These are phyloP conservation scores for Dendropsophus ebraccatus DNA, from an alignment of 2,113 vertebrate genomes.

Conservation along the genomic window DNA sequence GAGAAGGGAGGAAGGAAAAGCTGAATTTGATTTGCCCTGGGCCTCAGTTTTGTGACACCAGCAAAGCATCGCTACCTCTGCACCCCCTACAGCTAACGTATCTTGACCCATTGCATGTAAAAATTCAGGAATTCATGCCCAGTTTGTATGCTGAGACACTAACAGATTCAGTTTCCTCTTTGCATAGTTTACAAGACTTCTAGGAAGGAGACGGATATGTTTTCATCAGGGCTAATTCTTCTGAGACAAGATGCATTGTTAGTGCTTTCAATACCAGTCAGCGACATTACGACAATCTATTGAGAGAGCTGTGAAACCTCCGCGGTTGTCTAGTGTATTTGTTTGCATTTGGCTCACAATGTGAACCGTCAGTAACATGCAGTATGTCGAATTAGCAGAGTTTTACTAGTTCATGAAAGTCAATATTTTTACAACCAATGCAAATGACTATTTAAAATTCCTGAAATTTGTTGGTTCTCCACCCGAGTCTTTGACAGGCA, in stretches of 20 bases:
- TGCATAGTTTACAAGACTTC: not conserved
- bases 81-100: not conserved
- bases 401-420: constrained; percentile 11
- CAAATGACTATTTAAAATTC: constrained; percentile 15
- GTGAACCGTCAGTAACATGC: not conserved
- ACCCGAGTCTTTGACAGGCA: not conserved
- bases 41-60: not conserved
- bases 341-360: not conserved
- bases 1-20: not conserved
- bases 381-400: not conserved
- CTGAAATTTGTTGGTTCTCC: constrained; percentile 14
- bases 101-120: not conserved
- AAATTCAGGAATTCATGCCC: not conserved
- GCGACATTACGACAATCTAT: not conserved
- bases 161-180: not conserved
- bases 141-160: not conserved
- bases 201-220: not conserved
- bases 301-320: not conserved
- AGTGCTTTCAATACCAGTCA: not conserved
- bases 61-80: not conserved
- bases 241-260: constrained; percentile 2
- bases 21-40: not conserved
- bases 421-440: constrained; percentile 11
- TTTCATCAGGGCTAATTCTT: constrained; percentile 6
- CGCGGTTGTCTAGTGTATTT: not conserved